Base-by-base conservation (phyloP, 2,797 vertebrate genomes). In the Clarias platycephalus region DNA sequence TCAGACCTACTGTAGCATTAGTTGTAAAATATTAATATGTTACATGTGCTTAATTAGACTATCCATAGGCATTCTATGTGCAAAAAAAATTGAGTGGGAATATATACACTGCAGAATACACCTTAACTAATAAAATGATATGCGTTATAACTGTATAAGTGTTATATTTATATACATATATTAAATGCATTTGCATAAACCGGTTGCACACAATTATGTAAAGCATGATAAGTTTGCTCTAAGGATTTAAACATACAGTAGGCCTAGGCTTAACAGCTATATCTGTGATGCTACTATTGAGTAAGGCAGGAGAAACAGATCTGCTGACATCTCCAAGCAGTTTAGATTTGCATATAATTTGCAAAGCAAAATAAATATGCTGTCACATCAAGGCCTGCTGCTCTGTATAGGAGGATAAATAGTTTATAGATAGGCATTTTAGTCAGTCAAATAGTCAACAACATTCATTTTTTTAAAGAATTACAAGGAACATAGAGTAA, bases 251-350 rank as follows among this genome's bases (percentile, higher is more conserved):
- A 34, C 31, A 34, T 34, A 34, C n/a, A n/a, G n/a, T n/a, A 71
- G 40, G 40, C 40, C 5, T n/a, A 26, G 24, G 22, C 12, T n/a
- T 75, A 28, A 75, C 55, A 76, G 55, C 9, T 24, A 22, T 58
- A 15, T 60, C 5, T 77, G 28, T 37, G 72, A 31, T 60, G 20
- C 28, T 24, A 57, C 6, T 76, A 34, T 0, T 60, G 9, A 60
- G 24, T 77, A 24, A 60, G 12, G 60, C 75, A 60, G 74, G 20
- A 60, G 18, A 34, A 77, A 77, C 55, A 13, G 28, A 77, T 77
- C 72, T 31, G 24, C 2, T 34, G 12, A 58, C 6, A 20, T 77
- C 20, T 77, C 74, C 55, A 34, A 13, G 10, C 28, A 6, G 18
- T 0, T 22, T 75, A 74, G 55, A 74, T 74, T 77, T 77, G 28